A percentile compares a stretch with the other conserved stretches of the same genome.
Evolutionary conservation across 1,140 invertebrate species (phyloP).

Genomic region (Aphis craccivora): DNA sequence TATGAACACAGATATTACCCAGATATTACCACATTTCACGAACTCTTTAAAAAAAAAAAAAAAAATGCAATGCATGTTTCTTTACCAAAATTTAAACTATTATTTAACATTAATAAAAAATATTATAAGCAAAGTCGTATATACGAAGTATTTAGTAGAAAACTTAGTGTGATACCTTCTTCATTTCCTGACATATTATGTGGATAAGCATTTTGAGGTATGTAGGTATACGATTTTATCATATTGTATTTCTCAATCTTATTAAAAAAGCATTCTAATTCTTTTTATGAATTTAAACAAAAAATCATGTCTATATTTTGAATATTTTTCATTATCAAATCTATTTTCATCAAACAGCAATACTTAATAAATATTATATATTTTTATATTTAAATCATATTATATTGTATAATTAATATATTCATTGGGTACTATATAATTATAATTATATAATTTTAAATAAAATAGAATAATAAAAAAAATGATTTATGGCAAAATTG

Average conservation of each 20-base stretch:
- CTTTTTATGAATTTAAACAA: not conserved
- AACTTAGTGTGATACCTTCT: not conserved
- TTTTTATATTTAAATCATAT: not conserved
- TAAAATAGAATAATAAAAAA: not conserved
- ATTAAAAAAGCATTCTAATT: too few relatives aligned
- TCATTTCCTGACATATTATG: not conserved
- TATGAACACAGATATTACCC: not conserved
- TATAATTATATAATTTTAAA: not conserved
- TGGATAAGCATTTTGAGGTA: not conserved
- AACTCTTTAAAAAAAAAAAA: not conserved
- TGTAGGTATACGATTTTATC: not conserved
- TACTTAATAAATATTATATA: too few relatives aligned
- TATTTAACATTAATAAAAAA: not conserved
- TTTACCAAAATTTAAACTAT: not conserved
- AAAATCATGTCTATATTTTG: not conserved
- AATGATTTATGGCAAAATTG: not conserved
- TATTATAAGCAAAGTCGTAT: not conserved
- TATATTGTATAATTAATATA: not conserved
- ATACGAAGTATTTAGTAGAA: not conserved
- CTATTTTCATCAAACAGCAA: too few relatives aligned
- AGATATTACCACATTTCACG: constrained; percentile 2
- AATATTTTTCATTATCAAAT: not conserved
- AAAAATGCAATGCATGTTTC: not conserved
- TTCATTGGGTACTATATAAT: not conserved
- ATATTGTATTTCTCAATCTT: not conserved